These are phyloP conservation scores for Misgurnus mizolepis DNA, from an alignment of 2,113 vertebrate species.

Conservation along the genomic window DNA sequence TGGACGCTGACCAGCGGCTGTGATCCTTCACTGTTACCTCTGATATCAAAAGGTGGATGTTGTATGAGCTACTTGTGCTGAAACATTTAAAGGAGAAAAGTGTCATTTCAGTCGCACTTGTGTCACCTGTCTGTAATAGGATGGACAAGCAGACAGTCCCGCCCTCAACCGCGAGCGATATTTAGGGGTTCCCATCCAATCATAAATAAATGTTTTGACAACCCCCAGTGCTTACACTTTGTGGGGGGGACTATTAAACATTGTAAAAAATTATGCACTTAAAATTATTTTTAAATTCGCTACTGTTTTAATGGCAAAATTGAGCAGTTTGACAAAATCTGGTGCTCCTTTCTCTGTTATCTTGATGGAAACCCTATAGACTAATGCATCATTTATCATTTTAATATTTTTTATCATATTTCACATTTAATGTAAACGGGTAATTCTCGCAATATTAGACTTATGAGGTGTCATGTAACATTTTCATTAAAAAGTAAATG, in stretches of 20 bases:
- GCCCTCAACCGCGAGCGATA: no score
- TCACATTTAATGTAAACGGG: background rate
- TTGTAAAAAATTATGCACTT: background rate
- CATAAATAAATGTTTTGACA: no score
- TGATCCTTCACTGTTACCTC: conserved; percentile 55
- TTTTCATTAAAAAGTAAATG: no score
- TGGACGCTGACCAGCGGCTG: conserved; percentile 19
- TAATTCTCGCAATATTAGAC: no score
- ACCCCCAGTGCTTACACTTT: no score
- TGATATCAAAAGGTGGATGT: background rate
- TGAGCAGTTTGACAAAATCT: background rate
- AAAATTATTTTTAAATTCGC: background rate
- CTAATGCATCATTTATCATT: background rate
- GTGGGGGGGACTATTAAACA: no score
- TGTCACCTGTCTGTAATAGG: no score
- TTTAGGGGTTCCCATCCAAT: no score
- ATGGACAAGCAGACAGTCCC: no score
- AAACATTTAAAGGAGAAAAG: background rate
- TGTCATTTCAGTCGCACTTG: no score
- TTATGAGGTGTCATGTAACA: no score
- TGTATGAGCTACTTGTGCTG: background rate
- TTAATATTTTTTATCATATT: background rate
- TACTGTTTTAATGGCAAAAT: background rate
- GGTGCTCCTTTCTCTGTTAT: background rate
- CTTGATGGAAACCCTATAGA: background rate